Evolutionary conservation across 2,113 vertebrate genomes (phyloP).

Genomic region (Channa argus): DNA sequence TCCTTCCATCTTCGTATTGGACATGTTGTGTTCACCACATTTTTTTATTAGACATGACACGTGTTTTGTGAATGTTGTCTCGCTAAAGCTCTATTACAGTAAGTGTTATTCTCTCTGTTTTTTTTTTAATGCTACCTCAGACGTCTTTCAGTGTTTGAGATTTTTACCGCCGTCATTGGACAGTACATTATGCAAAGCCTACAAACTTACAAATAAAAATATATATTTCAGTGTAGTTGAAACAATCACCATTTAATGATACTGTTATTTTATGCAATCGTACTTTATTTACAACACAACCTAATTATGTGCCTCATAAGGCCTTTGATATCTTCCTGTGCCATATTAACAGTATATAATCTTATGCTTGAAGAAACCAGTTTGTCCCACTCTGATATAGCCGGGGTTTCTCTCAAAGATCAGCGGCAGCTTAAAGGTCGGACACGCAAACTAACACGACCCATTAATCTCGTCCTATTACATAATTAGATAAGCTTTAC

Average conservation of each 20-base stretch:
- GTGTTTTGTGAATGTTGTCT: conserved; percentile 33
- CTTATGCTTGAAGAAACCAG: neutral
- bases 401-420: neutral
- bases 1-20: conserved; percentile 33
- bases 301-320: conserved; percentile 42
- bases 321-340: neutral
- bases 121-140: too few relatives aligned
- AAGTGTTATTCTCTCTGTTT: neutral
- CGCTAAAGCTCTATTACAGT: neutral
- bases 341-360: neutral
- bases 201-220: neutral
- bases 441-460: neutral
- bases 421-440: neutral
- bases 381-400: neutral
- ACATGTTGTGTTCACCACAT: conserved; percentile 10
- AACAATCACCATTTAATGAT: conserved; percentile 43
- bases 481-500: neutral
- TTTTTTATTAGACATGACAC: conserved; percentile 50
- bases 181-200: too few relatives aligned
- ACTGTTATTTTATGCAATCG: conserved; percentile 18
- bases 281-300: conserved; percentile 41
- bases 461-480: neutral
- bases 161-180: too few relatives aligned
- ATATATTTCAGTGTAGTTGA: neutral
- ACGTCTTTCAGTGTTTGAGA: too few relatives aligned